Base-by-base conservation (phyloP, 2,888 invertebrate genomes). In the Volucella zonaria region DNA sequence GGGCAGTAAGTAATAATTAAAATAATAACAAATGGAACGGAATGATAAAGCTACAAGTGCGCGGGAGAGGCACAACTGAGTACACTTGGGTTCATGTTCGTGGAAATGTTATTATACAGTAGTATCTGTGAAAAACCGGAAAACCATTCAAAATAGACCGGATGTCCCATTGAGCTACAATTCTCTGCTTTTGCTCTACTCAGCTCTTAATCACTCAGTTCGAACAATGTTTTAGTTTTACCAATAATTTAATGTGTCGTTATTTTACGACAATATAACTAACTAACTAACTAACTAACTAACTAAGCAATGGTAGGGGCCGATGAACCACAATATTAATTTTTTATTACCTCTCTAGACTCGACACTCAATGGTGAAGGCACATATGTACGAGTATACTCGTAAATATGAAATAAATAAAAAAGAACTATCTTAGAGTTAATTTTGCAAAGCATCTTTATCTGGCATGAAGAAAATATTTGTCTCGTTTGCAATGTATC, bases 401-500 rank as follows among this genome's bases (percentile, higher is more conserved):
- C n/a, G n/a, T n/a, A 14, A 47, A 58, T 52, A 47, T 14, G 9
- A 11, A 64, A 38, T 2, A 67, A 61, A 18, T 18, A 18, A 70
- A 71, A 31, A 31, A n/a, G n/a, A 6, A 67, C 56, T 77, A 77
- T 77, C 12, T 42, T 42, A 80, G 71, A 85, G 68, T 81, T 52
- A 81, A 85, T 81, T 85, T 85, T 73, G 85, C 76, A 68, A 56
- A 85, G 80, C 85, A 81, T 85, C 71, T 81, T 81, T 85, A 70
- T 77, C 79, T 74, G 78, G 68, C 75, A 82, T 73, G 71, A 81
- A 87, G 79, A 80, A 87, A 86, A 87, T 88, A 88, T 88, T 86
- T 86, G 87, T 88, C 87, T 88, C 86, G 79, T 88, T 68, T 74
- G 86, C 86, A 88, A 87, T 88, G 87, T 87, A 88, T 87, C 87